Base-by-base conservation (phyloP, 2,888 invertebrate species). In the Xanthorhoe designata region DNA sequence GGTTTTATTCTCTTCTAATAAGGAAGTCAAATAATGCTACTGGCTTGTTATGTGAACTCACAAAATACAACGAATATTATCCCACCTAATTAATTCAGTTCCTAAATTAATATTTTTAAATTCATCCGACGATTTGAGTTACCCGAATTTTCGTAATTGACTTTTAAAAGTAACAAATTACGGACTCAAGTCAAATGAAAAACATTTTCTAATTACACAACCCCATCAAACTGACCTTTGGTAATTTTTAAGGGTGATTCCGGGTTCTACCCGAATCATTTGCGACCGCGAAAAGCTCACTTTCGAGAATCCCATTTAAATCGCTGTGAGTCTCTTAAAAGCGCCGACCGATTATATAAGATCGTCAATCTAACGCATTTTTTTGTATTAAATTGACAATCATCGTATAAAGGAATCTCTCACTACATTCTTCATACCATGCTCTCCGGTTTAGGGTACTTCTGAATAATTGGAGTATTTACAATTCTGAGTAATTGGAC, bases 261-360 rank as follows among this genome's bases (percentile, higher is more conserved):
- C 53, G 55, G 69, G 67, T 66, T 58, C 13, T 55, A 69, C 68
- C 69, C 68, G 63, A 70, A 66, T 70, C 73, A 68, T 62, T 71
- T 66, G 64, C 57, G 68, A 79, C 83, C 82, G 71, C 84, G 81
- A 80, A 80, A 77, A 76, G 76, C 72, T 75, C 79, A 79, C 76
- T 79, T 81, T 79, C 73, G 76, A 76, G 72, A 72, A 69, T 77
- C 73, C 77, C 72, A 78, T 84, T 84, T 83, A 81, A 84, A 84
- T 83, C 76, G 79, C 72, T 73, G 10, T 19, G 15, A 18, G 13
- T n/a, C 13, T 49, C 18, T 32, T 18, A 4, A 47, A 35, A 50
- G 3, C 47, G 15, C 2, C 7, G 15, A 47, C 2, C 6, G 47
- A 17, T n/a, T 0, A 17, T 47, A 8, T 15, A 8, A 15, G 17